These are phyloP conservation scores for Tortricodes alternella DNA, from an alignment of 2,888 invertebrate species.

Conservation along the genomic window DNA sequence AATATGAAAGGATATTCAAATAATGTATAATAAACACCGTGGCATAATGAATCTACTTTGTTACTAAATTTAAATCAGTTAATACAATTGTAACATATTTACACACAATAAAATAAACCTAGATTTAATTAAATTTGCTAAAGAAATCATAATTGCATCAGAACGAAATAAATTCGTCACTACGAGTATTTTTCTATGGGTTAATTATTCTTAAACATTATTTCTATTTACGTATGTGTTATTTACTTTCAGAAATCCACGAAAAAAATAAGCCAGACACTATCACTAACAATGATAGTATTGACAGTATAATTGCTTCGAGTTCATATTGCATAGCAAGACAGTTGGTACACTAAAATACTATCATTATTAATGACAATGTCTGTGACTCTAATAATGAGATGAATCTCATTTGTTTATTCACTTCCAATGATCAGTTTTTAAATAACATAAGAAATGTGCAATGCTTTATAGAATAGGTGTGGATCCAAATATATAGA, in stretches of 20 bases:
- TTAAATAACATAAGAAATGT: conserved; percentile 36
- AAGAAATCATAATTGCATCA: conserved; percentile 67
- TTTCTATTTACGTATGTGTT: conserved; percentile 79
- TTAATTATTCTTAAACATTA: conserved; percentile 72
- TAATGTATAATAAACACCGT: conserved; percentile 29
- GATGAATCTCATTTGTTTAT: conserved; percentile 71
- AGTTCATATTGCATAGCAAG: neutral
- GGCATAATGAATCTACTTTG: conserved; percentile 12
- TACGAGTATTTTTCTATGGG: conserved; percentile 73
- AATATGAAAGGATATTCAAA: conserved; percentile 32
- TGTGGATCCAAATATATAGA: conserved; percentile 38
- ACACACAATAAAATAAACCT: conserved; percentile 56
- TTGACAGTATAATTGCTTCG: neutral
- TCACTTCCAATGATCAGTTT: conserved; percentile 39
- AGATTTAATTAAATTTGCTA: conserved; percentile 71
- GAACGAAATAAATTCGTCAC: conserved; percentile 66
- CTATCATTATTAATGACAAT: conserved; percentile 3
- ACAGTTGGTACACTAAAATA: neutral
- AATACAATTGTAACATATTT: conserved; percentile 75
- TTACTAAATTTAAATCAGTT: conserved; percentile 45
- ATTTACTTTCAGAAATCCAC: conserved; percentile 68
- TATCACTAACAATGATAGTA: conserved; percentile 5
- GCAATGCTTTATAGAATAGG: conserved; percentile 38
- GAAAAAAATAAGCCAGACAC: conserved; percentile 42
- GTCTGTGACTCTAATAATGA: conserved; percentile 41